Evolutionary conservation across 1,140 invertebrate species (phyloP).

Genomic region (Rhizoglyphus robini): DNA sequence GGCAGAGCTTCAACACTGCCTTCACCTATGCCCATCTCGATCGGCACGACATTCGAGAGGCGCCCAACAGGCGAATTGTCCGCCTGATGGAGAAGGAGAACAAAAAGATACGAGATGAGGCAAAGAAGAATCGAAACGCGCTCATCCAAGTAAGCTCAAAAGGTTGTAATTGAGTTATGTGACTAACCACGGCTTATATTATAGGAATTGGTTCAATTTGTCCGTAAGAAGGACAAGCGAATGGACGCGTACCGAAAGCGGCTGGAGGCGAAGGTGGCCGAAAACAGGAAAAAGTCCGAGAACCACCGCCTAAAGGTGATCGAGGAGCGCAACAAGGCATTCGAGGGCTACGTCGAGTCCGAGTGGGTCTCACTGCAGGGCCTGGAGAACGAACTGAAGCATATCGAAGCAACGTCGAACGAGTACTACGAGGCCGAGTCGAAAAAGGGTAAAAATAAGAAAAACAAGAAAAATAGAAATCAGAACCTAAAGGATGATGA

Average conservation of each 20-base stretch:
- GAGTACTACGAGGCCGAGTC: too few relatives aligned
- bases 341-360: constrained; percentile 26
- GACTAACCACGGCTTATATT: too few relatives aligned
- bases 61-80: constrained; percentile 55
- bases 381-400: constrained; percentile 25
- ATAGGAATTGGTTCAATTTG: constrained; percentile 69
- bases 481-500: too few relatives aligned
- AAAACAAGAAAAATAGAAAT: constrained; percentile 42
- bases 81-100: constrained; percentile 89
- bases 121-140: constrained; percentile 80
- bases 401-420: constrained; percentile 28
- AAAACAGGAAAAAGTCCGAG: constrained; percentile 28
- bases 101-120: constrained; percentile 78
- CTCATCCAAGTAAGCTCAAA: too few relatives aligned
- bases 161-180: too few relatives aligned
- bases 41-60: constrained; percentile 70
- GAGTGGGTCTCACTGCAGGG: constrained; percentile 24
- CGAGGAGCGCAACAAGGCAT: constrained; percentile 24
- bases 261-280: constrained; percentile 28
- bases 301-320: constrained; percentile 27
- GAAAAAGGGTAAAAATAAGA: too few relatives aligned
- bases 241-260: constrained; percentile 48
- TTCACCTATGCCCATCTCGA: constrained; percentile 76
- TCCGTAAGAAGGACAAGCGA: constrained; percentile 77
- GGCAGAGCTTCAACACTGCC: constrained; percentile 69